Conservation (phyloP, 2,797 vertebrate genomes). For the Todus mexicanus region DNA sequence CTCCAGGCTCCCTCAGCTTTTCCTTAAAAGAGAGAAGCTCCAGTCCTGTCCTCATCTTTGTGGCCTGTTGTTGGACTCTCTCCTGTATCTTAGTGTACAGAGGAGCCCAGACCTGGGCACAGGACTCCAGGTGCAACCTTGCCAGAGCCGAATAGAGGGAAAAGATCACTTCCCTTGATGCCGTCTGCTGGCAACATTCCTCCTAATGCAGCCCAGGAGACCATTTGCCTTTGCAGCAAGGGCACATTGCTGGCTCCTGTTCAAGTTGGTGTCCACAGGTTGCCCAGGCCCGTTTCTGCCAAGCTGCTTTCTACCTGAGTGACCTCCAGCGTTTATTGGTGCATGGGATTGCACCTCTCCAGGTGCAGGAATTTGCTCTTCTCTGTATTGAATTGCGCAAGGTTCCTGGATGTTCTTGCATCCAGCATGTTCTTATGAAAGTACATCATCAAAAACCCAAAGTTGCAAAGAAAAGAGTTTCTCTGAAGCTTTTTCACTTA, state of each 20-base stretch:
- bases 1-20: neutral
- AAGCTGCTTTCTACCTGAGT: neutral
- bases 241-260: neutral
- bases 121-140: neutral
- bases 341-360: too few relatives aligned
- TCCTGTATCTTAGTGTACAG: neutral
- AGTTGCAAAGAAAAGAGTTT: neutral
- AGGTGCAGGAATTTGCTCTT: neutral
- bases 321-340: neutral
- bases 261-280: neutral
- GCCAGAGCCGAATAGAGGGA: neutral
- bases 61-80: neutral
- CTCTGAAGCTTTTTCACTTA: neutral
- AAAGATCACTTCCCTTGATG: neutral
- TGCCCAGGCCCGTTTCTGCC: neutral
- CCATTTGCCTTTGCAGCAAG: neutral
- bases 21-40: neutral
- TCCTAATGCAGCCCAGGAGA: neutral
- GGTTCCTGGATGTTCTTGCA: neutral
- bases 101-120: neutral
- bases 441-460: neutral
- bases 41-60: neutral
- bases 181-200: neutral
- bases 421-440: neutral
- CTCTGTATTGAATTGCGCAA: neutral